Percentiles rank a stretch among this genome's conserved stretches.
phyloP scores from a whole-genome alignment of 1,140 invertebrate species.

The Drosophila arawakana region DNA sequence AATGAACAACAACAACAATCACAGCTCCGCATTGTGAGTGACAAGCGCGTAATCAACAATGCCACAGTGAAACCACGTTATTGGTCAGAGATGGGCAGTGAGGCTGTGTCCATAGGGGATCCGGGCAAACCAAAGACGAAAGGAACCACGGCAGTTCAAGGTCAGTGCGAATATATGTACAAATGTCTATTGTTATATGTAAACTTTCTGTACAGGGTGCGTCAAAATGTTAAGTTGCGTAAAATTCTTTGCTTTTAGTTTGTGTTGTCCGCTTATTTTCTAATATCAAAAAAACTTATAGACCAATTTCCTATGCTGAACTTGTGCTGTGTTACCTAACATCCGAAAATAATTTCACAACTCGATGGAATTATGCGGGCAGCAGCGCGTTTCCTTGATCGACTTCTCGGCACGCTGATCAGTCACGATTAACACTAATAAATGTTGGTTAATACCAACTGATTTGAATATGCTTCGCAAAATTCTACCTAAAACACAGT shows the following conservation, averaged over 20 bases:
- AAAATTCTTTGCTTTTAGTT: no score
- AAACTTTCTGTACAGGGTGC: background rate
- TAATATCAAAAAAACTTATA: no score
- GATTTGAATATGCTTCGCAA: background rate
- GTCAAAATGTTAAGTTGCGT: no score
- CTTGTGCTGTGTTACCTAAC: no score
- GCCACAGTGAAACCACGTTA: slow-evolving; percentile 52
- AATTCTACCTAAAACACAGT: slow-evolving; percentile 1
- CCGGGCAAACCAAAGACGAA: slow-evolving; percentile 16
- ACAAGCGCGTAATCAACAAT: slow-evolving; percentile 64
- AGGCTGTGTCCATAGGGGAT: slow-evolving; percentile 16
- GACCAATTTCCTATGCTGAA: no score
- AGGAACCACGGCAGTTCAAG: slow-evolving; percentile 6
- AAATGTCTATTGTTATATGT: background rate
- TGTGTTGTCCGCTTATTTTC: no score
- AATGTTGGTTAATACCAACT: no score
- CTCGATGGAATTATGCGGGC: no score
- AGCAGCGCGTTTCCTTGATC: no score
- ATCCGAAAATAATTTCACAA: no score
- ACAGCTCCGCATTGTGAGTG: slow-evolving; percentile 50
- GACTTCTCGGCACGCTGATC: no score
- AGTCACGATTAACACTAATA: no score
- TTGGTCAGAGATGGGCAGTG: slow-evolving; percentile 38
- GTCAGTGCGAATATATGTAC: slow-evolving; percentile 9
- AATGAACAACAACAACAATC: slow-evolving; percentile 6